A percentile compares a stretch with the other conserved stretches of the same genome.
These are phyloP conservation scores for Drosophila pseudoobscura DNA, from an alignment of 1,140 invertebrate genomes.

Conservation along the genomic window DNA sequence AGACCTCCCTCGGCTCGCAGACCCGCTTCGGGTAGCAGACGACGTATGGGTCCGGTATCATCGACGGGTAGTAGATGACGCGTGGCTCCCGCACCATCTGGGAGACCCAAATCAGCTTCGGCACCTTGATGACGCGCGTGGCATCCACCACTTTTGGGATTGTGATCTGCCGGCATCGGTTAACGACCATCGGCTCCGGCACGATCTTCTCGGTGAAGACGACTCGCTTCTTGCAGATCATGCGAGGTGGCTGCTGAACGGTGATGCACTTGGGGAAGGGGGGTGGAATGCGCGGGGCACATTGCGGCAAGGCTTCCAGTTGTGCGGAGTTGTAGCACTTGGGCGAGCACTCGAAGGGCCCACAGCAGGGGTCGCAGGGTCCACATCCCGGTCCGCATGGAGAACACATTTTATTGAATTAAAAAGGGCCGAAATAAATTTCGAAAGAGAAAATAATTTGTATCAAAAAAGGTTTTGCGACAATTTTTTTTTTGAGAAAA, in stretches of 20 bases:
- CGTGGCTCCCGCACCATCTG: slow-evolving; percentile 77
- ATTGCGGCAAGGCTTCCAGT: slow-evolving; percentile 73
- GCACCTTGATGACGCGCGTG: slow-evolving; percentile 72
- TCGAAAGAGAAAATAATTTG: slow-evolving; percentile 24
- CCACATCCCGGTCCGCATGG: slow-evolving; percentile 67
- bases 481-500: slow-evolving; percentile 17
- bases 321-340: slow-evolving; percentile 76
- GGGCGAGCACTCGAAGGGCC: slow-evolving; percentile 75
- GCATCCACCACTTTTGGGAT: slow-evolving; percentile 76
- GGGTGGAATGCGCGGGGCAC: slow-evolving; percentile 72
- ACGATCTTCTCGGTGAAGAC: slow-evolving; percentile 75
- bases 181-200: slow-evolving; percentile 76
- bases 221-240: slow-evolving; percentile 78
- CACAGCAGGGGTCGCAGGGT: slow-evolving; percentile 76
- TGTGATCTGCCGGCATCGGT: slow-evolving; percentile 71
- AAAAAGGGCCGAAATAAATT: slow-evolving; percentile 2
- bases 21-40: slow-evolving; percentile 78
- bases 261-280: slow-evolving; percentile 76
- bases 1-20: slow-evolving; percentile 73
- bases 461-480: neutral
- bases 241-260: slow-evolving; percentile 73
- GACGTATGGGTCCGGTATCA: slow-evolving; percentile 78
- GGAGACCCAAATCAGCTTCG: slow-evolving; percentile 76
- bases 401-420: slow-evolving; percentile 43
- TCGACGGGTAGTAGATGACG: slow-evolving; percentile 76